Evolutionary conservation across 1,140 invertebrate species (phyloP), one percentile per base, ranked within the genome.

Genomic region (Drosophila pachea): DNA sequence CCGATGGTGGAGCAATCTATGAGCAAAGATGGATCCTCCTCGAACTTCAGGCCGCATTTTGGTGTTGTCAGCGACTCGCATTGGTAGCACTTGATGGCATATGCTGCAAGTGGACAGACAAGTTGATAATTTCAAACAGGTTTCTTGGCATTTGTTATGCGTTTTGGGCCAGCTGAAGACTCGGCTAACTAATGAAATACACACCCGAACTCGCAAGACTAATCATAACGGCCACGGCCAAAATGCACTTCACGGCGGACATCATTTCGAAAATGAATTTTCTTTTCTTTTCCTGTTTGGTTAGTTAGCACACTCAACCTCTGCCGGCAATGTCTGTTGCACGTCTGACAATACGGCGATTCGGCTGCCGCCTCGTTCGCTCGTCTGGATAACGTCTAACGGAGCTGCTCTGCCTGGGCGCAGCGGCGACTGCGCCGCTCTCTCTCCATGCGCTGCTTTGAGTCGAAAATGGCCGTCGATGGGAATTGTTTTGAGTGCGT

Each of bases 21-120:
- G 36, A 88, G 63, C 4, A 88, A 32, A 33, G 12, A 67, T 5
- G 82, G 77, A 22, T 87, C 79, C 9, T 50, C 70, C 60, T 88
- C 87, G 31, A 88, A 88, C n/a, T 87, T 78, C 4, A 86, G 50
- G 14, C 87, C 87, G 32, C 87, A 88, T 49, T 88, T 88, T 2
- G 83, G 83, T 35, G 73, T 61, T 7, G 77, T 70, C 5, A 82
- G 58, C 8, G 87, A 88, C 47, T 88, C 87, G 56, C 87, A 88
- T 16, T 76, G 71, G 48, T 86, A 88, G 47, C 87, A 88, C 45
- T 83, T 81, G 38, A 88, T 71, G 62, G 87, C 87, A 66, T 74
- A 82, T 7, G 78, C 78, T 82, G 38, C 1, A 43, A 55, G 32
- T 50, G n/a, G n/a, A 43, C 22, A 38, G 42, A 5, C 2, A 32